Conservation (phyloP, 2,797 vertebrate species). For the Acrossocheilus wenchowensis region DNA sequence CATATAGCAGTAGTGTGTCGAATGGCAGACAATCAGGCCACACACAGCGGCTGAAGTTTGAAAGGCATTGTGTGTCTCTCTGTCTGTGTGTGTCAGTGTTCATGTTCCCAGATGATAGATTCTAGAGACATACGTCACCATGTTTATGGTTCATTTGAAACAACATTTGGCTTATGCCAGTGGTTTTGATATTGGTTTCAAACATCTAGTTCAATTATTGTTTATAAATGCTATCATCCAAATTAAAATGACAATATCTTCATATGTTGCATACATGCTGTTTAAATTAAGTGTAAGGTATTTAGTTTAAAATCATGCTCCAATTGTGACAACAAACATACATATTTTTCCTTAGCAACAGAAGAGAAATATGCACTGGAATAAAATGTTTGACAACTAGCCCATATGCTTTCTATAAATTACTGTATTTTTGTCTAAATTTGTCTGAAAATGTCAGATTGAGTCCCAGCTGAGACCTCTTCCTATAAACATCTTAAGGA, state of each 20-base stretch:
- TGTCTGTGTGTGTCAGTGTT: constrained; percentile 7
- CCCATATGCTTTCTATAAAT: not conserved
- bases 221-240: not conserved
- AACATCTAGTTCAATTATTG: not conserved
- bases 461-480: not conserved
- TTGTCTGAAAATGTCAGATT: not conserved
- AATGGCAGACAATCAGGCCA: constrained; percentile 34
- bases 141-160: not conserved
- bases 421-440: not conserved
- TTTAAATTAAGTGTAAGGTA: not conserved
- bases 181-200: not conserved
- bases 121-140: constrained; percentile 8
- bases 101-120: constrained; percentile 30
- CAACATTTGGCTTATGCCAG: not conserved
- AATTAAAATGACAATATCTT: not conserved
- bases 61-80: not conserved
- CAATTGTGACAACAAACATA: not conserved
- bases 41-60: constrained; percentile 16
- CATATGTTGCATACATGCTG: not conserved
- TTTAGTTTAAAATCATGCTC: not conserved
- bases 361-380: not conserved
- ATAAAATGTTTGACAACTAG: not conserved
- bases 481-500: not conserved
- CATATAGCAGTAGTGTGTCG: not conserved
- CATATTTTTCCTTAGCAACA: not conserved